These are phyloP conservation scores for Papilio helenus DNA, from an alignment of 1,140 invertebrate genomes.

Conservation along the genomic window DNA sequence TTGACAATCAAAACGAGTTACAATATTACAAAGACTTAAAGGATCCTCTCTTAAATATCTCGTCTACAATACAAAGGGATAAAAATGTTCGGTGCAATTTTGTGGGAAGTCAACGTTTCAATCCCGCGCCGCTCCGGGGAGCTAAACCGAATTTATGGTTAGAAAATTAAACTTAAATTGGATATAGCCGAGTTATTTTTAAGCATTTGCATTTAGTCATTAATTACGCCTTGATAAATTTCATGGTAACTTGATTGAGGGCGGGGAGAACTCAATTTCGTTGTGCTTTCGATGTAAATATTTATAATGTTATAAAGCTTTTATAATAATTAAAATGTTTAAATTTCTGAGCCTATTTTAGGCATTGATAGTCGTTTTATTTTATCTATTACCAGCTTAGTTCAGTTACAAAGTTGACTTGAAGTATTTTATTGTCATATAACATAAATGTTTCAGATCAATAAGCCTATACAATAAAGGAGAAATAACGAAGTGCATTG, in stretches of 20 bases:
- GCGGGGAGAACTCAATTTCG: conserved; percentile 40
- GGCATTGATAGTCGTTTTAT: too few relatives aligned
- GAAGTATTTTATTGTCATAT: background rate
- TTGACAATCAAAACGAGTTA: conserved; percentile 68
- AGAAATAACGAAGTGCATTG: conserved; percentile 1
- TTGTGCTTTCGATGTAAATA: conserved; percentile 24
- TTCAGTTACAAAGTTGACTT: background rate
- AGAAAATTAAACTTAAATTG: conserved; percentile 82
- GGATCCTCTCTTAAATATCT: conserved; percentile 68
- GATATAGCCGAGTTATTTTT: conserved; percentile 76
- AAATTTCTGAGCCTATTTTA: background rate
- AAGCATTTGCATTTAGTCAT: conserved; percentile 55
- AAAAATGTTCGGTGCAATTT: conserved; percentile 78
- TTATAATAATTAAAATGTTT: background rate
- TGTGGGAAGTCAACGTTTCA: conserved; percentile 67
- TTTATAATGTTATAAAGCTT: conserved; percentile 14
- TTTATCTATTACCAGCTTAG: background rate
- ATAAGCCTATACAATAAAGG: conserved; percentile 2
- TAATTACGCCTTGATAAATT: conserved; percentile 59
- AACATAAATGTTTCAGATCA: conserved; percentile 1
- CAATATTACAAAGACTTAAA: conserved; percentile 71
- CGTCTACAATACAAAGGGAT: conserved; percentile 75
- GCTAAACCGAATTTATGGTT: conserved; percentile 80
- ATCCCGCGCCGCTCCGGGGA: conserved; percentile 70
- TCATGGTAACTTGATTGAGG: conserved; percentile 57